Evolutionary conservation across 1,140 invertebrate species (phyloP).

Genomic region (Agraylea sexmaculata): DNA sequence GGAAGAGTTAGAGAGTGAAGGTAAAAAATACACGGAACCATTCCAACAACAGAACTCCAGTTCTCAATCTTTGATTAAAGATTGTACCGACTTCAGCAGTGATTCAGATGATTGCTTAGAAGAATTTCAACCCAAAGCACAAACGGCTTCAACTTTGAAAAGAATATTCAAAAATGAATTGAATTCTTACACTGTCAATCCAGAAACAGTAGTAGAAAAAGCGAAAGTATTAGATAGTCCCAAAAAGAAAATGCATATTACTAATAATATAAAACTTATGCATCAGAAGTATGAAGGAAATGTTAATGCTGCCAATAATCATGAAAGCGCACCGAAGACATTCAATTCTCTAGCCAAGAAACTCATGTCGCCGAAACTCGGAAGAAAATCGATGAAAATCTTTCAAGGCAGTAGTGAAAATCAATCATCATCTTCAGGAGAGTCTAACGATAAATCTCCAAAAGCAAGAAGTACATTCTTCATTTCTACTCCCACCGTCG

Average conservation of each 20-base stretch:
- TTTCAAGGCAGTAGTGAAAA: too few relatives aligned
- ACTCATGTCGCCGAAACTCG: conserved; percentile 33
- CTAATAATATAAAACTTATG: conserved; percentile 15
- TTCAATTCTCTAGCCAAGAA: conserved; percentile 32
- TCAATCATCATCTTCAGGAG: conserved; percentile 2
- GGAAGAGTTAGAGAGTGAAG: conserved; percentile 30
- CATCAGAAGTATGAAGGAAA: conserved; percentile 17
- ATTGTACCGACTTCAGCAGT: conserved; percentile 12
- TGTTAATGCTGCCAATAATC: conserved; percentile 3
- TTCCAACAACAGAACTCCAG: conserved; percentile 32
- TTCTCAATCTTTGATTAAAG: conserved; percentile 22
- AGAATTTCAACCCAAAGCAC: conserved; percentile 11
- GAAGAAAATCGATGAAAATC: conserved; percentile 27
- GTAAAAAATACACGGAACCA: conserved; percentile 25
- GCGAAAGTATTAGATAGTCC: conserved; percentile 7
- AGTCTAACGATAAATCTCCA: conserved; percentile 4
- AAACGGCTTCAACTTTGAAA: conserved; percentile 13
- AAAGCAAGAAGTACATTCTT: conserved; percentile 21
- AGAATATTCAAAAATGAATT: conserved; percentile 19
- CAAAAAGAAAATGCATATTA: conserved; percentile 15
- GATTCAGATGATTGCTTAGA: conserved; percentile 17
- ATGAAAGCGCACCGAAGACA: conserved; percentile 24
- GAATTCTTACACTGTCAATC: conserved; percentile 17
- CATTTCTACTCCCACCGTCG: conserved; percentile 16
- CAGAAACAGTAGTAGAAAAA: conserved; percentile 4